A percentile compares a stretch with the other conserved stretches of the same genome.
phyloP scores from a whole-genome alignment of 2,888 invertebrate species.

The Cerceris ruficornis region DNA sequence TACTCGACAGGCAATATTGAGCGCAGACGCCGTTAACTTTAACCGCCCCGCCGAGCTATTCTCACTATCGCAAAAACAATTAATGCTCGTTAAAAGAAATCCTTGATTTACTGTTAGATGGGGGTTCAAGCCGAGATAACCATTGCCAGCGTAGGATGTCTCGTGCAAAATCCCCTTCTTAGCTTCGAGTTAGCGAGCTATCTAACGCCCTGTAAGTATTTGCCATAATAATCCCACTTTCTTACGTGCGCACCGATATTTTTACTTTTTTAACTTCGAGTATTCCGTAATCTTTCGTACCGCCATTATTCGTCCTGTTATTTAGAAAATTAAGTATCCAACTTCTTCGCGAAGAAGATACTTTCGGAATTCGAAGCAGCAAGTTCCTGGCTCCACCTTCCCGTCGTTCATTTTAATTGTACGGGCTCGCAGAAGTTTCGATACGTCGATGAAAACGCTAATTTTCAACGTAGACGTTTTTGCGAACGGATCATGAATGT shows the following conservation, averaged over 20 bases:
- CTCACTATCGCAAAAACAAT: conserved; percentile 81
- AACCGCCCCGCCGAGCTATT: conserved; percentile 71
- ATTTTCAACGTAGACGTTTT: conserved; percentile 19
- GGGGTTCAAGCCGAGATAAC: conserved; percentile 75
- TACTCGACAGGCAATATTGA: conserved; percentile 66
- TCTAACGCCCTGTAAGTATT: conserved; percentile 57
- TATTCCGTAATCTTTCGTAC: not conserved
- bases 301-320: not conserved
- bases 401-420: too few relatives aligned
- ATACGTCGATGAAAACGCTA: not conserved
- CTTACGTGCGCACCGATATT: not conserved
- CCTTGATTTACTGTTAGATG: conserved; percentile 79
- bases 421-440: not conserved
- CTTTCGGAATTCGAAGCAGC: not conserved
- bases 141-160: conserved; percentile 62
- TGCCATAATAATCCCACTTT: conserved; percentile 26
- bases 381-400: not conserved
- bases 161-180: conserved; percentile 67
- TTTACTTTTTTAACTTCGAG: not conserved
- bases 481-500: conserved; percentile 29
- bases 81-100: conserved; percentile 82
- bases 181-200: conserved; percentile 71
- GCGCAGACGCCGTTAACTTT: conserved; percentile 66
- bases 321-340: not conserved
- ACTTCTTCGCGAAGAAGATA: too few relatives aligned